Base-by-base conservation (phyloP, 1,140 invertebrate species). In the Pogonomyrmex californicus region DNA sequence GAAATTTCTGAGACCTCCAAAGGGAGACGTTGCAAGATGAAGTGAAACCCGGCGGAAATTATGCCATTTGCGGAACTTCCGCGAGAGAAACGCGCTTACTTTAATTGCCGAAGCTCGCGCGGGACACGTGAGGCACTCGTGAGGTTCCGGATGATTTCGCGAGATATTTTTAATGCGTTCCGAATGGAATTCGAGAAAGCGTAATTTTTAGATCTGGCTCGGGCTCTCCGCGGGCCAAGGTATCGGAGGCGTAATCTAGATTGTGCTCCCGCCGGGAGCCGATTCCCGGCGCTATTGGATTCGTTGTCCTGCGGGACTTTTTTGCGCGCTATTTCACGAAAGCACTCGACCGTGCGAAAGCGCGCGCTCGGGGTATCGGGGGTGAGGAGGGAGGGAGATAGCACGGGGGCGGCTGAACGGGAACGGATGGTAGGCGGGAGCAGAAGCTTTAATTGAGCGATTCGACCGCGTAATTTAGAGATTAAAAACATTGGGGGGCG, bases 401-500 rank as follows among this genome's bases (percentile, higher is more conserved):
- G 17, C 1, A 4, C 14, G 17, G 17, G 4, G 4, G 23, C 23
- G 23, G 23, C 23, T 23, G 36, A n/a, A n/a, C 23, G 6, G 14
- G 68, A 4, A 5, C 9, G 49, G 33, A 6, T 12, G 62, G 5
- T 0, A 6, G 33, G 2, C 47, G 10, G 17, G 1, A 44, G 4
- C 41, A 44, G 56, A 36, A 75, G 79, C 79, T 83, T 83, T 83
- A 83, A 83, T 83, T 83, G 79, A 83, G 79, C 79, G 79, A 75
- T 83, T 83, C 79, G 79, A 83, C 68, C 79, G 79, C 79, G 79
- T 83, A 83, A 83, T 83, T 83, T 73, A 73, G 79, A 83, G 79
- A 83, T 83, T 83, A 83, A 73, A 83, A 83, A 83, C 41, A 83
- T 83, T 70, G 68, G 65, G 23, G 63, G 33, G 75, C 23, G 68